These are phyloP conservation scores for Anguilla marmorata DNA, from an alignment of 2,797 vertebrate genomes.

Conservation along the genomic window DNA sequence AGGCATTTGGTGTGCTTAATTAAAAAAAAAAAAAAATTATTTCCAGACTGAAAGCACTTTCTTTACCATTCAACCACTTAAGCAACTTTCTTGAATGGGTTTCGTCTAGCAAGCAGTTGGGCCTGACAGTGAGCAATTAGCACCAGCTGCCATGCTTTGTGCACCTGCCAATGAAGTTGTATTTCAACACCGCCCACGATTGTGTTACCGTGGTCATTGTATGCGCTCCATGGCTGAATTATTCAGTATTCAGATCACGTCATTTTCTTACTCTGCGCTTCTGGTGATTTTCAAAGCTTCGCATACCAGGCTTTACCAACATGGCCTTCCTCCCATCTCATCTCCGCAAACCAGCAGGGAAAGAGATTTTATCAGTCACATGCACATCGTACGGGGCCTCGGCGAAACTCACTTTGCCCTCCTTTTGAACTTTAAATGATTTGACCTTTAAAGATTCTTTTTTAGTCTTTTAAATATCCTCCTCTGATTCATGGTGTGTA, in stretches of 20 bases:
- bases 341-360: background rate
- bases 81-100: background rate
- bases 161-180: background rate
- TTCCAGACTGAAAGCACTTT: background rate
- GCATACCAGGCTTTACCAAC: background rate
- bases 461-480: conserved; percentile 11
- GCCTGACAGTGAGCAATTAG: background rate
- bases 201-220: background rate
- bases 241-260: background rate
- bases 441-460: conserved; percentile 17
- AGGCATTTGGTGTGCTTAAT: background rate
- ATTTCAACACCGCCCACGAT: background rate
- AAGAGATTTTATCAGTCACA: background rate
- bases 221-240: background rate
- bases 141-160: background rate
- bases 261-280: background rate
- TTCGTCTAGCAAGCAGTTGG: background rate
- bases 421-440: conserved; percentile 13
- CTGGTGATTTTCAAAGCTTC: background rate
- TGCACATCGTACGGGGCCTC: background rate
- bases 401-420: background rate
- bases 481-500: background rate
- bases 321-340: background rate
- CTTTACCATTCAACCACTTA: background rate
- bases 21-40: background rate